Evolutionary conservation across 2,888 invertebrate genomes (phyloP), one percentile per base, ranked within the genome.

Genomic region (Adelphocoris suturalis): DNA sequence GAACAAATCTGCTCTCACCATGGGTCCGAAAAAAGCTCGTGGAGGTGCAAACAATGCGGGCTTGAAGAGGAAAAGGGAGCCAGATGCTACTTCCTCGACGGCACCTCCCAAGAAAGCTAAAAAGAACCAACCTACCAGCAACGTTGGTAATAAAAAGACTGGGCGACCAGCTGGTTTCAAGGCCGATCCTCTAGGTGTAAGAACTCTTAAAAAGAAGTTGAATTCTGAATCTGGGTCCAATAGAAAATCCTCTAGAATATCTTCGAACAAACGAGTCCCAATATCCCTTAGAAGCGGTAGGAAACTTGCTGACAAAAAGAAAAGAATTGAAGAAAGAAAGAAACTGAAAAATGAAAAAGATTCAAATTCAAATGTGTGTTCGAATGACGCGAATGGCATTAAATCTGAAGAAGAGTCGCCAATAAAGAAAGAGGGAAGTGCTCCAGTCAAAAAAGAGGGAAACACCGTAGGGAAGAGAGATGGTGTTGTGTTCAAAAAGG

Each of bases 1-100:
- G 86, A 91, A 91, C 75, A 91, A 90, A 90, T 90, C 90, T 16
- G 91, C 92, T 14, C 90, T 92, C 16, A 28, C 3, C 9, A 91
- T 90, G 90, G 89, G 88, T 28, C 87, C 90, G 37, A 91, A 90
- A 76, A 84, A 37, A 84, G 85, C 27, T 61, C 84, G 52, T 48
- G 85, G 48, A 28, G 76, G 52, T 5, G 55, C 52, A n/a, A 57
- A n/a, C 23, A 75, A 75, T 27, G 55, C 37, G 52, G 86, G 78
- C 12, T 61, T 85, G 61, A 89, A 89, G 46, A n/a, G 89, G 55
- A 85, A 90, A 76, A 48, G 90, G 11, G 86, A 90, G 14, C 48
- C 57, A 7, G 85, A 85, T 19, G 9, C 84, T 46, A 28, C 37
- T 13, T 47, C 81, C n/a, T 78, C 85, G 12, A 14, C 52, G 5